Evolutionary conservation across 2,113 vertebrate species (phyloP).

Genomic region (Triplophysa rosa): DNA sequence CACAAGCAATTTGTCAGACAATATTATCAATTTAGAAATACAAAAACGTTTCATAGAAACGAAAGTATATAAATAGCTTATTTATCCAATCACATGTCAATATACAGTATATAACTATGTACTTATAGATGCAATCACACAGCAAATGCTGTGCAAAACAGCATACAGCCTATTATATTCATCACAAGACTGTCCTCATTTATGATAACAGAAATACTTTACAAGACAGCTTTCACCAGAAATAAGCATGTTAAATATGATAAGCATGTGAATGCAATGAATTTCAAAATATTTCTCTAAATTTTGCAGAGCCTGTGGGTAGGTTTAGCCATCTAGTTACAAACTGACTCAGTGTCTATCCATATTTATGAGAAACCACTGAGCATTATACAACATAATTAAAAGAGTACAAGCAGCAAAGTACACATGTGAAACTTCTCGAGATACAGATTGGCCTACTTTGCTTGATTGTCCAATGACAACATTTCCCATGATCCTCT

Average conservation of each 20-base stretch:
- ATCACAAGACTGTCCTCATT: background rate
- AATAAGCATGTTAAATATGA: background rate
- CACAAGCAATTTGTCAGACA: too few species aligned
- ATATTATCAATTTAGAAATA: too few species aligned
- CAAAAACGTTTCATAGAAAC: too few species aligned
- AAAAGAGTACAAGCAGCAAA: background rate
- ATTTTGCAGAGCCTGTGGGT: conserved; percentile 19
- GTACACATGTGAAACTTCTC: conserved; percentile 1
- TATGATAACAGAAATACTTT: conserved; percentile 1
- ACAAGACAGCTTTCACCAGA: background rate
- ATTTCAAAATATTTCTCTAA: background rate
- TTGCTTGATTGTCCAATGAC: conserved; percentile 9
- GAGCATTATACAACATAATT: conserved; percentile 13
- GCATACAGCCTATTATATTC: background rate
- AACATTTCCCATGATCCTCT: conserved; percentile 54
- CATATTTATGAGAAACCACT: conserved; percentile 26
- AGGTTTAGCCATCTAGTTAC: conserved; percentile 12
- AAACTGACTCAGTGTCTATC: conserved; percentile 1
- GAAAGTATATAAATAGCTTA: too few species aligned
- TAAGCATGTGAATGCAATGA: background rate
- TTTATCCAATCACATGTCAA: too few species aligned
- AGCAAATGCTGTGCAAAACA: background rate
- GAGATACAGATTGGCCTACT: conserved; percentile 2
- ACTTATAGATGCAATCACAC: too few species aligned
- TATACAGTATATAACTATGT: too few species aligned